A percentile compares a stretch with the other conserved stretches of the same genome.
Evolutionary conservation across 1,140 invertebrate genomes (phyloP).

Genomic region (Saxidomus purpurata): DNA sequence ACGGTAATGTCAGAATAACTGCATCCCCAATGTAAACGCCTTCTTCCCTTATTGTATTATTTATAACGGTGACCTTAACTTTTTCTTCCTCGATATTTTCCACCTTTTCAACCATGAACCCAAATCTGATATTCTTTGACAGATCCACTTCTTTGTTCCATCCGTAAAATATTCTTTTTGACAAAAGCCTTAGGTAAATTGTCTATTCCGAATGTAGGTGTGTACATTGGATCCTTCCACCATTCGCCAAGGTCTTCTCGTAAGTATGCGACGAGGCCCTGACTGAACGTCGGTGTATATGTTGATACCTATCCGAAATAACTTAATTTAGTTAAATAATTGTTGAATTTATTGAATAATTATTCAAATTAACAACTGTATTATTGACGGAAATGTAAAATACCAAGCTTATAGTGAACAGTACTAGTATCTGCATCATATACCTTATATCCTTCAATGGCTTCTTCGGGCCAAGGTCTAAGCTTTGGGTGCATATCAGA

Average conservation of each 20-base stretch:
- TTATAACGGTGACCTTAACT: not conserved
- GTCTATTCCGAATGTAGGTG: conserved; percentile 68
- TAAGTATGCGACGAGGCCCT: conserved; percentile 39
- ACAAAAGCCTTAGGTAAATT: conserved; percentile 57
- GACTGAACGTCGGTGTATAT: conserved; percentile 31
- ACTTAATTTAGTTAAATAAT: too few species aligned
- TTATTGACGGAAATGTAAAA: too few species aligned
- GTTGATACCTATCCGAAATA: conserved; percentile 15
- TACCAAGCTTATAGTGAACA: too few species aligned
- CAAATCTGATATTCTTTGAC: conserved; percentile 37
- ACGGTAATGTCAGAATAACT: conserved; percentile 68
- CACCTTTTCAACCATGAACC: conserved; percentile 55
- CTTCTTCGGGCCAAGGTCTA: conserved; percentile 66
- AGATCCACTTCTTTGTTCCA: conserved; percentile 62
- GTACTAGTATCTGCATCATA: not conserved
- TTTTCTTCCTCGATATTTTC: not conserved
- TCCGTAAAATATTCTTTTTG: not conserved
- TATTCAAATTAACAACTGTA: too few species aligned
- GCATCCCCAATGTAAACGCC: conserved; percentile 43
- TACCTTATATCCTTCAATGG: conserved; percentile 69
- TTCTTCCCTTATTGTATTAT: conserved; percentile 32
- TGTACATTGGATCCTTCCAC: conserved; percentile 63
- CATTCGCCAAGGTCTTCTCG: conserved; percentile 59
- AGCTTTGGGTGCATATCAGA: not conserved
- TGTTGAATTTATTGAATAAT: too few species aligned